Percentiles rank a stretch among this genome's conserved stretches.
These are phyloP conservation scores for Rhamnusium bicolor DNA, from an alignment of 2,888 invertebrate species.

Conservation along the genomic window DNA sequence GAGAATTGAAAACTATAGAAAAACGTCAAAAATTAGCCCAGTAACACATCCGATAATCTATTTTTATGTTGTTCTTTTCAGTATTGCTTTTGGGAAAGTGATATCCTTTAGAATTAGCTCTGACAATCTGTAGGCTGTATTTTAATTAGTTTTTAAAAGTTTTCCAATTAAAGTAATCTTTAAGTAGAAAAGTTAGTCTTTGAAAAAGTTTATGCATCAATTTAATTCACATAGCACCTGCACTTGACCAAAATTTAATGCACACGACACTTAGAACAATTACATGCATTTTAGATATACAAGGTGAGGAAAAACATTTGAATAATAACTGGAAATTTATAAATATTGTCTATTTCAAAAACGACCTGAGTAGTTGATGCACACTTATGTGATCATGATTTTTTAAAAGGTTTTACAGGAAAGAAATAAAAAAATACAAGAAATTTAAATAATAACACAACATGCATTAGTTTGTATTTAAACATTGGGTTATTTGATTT, in stretches of 20 bases:
- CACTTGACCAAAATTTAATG: conserved; percentile 30
- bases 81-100: not conserved
- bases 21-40: not conserved
- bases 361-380: no score
- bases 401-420: no score
- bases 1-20: no score
- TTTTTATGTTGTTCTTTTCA: not conserved
- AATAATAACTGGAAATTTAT: no score
- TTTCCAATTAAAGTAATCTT: conserved; percentile 35
- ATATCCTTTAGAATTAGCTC: conserved; percentile 15
- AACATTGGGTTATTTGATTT: no score
- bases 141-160: conserved; percentile 42
- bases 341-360: no score
- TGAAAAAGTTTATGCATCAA: conserved; percentile 40
- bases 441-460: no score
- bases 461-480: no score
- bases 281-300: not conserved
- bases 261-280: conserved; percentile 11
- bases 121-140: conserved; percentile 39
- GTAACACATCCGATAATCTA: not conserved
- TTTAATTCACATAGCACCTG: conserved; percentile 39
- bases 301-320: no score
- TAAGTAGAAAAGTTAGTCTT: conserved; percentile 39
- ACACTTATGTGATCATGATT: no score
- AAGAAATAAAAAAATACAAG: no score